phyloP scores from a whole-genome alignment of 2,797 vertebrate species.

The Schizopygopsis pylzovi region DNA sequence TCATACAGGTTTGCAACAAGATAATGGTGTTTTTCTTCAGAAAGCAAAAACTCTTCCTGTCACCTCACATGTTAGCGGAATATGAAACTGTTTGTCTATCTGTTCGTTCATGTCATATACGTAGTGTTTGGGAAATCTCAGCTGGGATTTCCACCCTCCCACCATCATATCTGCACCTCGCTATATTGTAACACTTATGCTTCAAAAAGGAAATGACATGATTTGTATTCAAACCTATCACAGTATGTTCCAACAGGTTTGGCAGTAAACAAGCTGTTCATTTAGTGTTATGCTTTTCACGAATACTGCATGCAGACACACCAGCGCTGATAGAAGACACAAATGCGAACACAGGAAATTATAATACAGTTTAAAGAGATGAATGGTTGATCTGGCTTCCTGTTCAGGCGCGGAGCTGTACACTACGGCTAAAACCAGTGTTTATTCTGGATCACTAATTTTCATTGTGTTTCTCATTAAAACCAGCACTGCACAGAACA shows the following conservation, averaged over 20 bases:
- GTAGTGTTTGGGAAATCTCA: slow-evolving; percentile 11
- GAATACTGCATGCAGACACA: not conserved
- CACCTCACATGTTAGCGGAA: not conserved
- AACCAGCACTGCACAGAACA: not conserved
- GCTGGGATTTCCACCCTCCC: slow-evolving; percentile 24
- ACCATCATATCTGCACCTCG: slow-evolving; percentile 8
- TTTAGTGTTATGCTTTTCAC: not conserved
- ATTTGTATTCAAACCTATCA: slow-evolving; percentile 4
- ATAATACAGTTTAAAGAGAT: slow-evolving; percentile 26
- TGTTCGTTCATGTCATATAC: not conserved
- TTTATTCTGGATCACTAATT: not conserved
- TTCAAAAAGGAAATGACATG: slow-evolving; percentile 13
- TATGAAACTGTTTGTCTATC: not conserved
- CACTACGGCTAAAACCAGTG: not conserved
- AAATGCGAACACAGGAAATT: not conserved
- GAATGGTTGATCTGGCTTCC: slow-evolving; percentile 25
- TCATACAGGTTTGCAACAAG: not conserved
- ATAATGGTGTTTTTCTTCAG: not conserved
- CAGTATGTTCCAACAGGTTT: slow-evolving; percentile 22
- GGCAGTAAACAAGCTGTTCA: not conserved
- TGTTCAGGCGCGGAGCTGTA: slow-evolving; percentile 9
- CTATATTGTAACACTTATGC: slow-evolving; percentile 2
- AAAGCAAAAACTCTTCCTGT: not conserved
- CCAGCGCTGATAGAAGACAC: slow-evolving; percentile 2
- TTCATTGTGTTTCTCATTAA: not conserved